Evolutionary conservation across 2,888 invertebrate genomes (phyloP).

Genomic region (Eupithecia abbreviata): DNA sequence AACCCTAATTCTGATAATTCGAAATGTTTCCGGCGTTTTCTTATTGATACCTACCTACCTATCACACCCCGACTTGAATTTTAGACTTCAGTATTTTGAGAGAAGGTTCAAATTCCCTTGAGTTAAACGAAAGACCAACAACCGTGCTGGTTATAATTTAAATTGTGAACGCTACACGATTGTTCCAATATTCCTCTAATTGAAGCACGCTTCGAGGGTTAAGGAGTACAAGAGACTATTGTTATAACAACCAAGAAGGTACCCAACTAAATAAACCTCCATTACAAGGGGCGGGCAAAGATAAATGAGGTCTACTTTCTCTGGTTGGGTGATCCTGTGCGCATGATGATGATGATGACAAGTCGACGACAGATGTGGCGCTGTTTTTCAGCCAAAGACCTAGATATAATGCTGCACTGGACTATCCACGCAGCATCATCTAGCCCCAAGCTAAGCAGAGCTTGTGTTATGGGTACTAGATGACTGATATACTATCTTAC

Average conservation of each 20-base stretch:
- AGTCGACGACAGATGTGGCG: too few relatives aligned
- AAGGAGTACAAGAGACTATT: not conserved
- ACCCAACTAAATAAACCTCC: not conserved
- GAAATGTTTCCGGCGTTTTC: constrained; percentile 13
- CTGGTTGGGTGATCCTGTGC: not conserved
- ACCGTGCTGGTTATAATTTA: not conserved
- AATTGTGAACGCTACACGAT: not conserved
- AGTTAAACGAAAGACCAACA: not conserved
- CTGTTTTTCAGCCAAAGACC: too few relatives aligned
- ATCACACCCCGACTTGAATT: not conserved
- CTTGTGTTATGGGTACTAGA: too few relatives aligned
- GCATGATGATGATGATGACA: not conserved
- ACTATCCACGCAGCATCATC: too few relatives aligned
- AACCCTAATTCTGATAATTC: constrained; percentile 11
- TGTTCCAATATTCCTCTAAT: constrained; percentile 17
- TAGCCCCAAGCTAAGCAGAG: too few relatives aligned
- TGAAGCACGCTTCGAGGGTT: constrained; percentile 22
- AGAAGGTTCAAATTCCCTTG: not conserved
- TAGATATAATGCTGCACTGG: too few relatives aligned
- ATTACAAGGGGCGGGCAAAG: constrained; percentile 1
- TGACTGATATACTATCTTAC: too few relatives aligned
- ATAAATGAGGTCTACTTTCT: not conserved
- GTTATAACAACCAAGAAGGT: not conserved
- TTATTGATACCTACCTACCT: not conserved
- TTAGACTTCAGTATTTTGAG: not conserved